phyloP scores from a whole-genome alignment of 2,888 invertebrate genomes.

The Ashinkailepas kermadecensis region DNA sequence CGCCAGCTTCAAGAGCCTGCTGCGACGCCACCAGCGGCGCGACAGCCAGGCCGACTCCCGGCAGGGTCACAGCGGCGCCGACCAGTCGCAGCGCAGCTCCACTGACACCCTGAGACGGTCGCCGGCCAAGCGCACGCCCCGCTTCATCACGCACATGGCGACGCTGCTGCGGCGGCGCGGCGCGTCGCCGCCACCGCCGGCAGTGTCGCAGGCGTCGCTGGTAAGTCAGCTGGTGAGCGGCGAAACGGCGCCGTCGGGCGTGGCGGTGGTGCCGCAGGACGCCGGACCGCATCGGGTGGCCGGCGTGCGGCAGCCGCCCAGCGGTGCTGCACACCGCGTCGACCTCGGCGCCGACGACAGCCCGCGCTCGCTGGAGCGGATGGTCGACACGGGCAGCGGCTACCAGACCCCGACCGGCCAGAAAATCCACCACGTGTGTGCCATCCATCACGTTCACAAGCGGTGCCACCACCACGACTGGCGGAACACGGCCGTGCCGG shows the following conservation, averaged over 20 bases:
- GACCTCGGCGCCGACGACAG: background rate
- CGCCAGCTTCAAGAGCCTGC: background rate
- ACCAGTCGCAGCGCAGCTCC: background rate
- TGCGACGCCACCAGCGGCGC: background rate
- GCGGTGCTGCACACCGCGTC: background rate
- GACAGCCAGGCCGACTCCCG: background rate
- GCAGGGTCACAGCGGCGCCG: background rate
- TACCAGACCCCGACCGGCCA: background rate
- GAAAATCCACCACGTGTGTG: slow-evolving; percentile 8
- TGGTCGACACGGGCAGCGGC: background rate
- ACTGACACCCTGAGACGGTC: background rate
- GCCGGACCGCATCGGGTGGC: background rate
- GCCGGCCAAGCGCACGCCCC: background rate
- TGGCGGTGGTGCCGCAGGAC: background rate
- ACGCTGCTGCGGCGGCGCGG: background rate
- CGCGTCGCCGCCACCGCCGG: background rate
- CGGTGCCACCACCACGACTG: slow-evolving; percentile 10
- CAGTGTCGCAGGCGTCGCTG: background rate
- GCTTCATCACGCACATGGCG: background rate
- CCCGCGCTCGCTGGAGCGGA: background rate
- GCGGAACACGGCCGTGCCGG: background rate
- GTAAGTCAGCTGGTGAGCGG: background rate
- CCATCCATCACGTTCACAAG: background rate
- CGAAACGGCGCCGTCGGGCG: background rate
- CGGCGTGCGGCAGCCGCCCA: background rate